phyloP scores from a whole-genome alignment of 2,888 invertebrate genomes.

The Prosapia bicincta region DNA sequence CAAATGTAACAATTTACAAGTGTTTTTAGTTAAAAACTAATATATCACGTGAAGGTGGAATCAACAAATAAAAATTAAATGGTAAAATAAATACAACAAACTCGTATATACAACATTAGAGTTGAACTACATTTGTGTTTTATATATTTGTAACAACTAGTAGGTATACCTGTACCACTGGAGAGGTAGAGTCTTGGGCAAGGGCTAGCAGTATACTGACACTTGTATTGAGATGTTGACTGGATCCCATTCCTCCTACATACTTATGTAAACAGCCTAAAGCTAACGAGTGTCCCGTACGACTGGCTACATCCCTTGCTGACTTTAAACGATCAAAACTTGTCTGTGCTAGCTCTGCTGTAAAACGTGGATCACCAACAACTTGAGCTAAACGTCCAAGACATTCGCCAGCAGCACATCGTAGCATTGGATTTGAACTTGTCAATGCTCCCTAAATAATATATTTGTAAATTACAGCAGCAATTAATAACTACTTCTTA shows the following conservation, averaged over 20 bases:
- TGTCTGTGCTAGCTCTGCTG: conserved; percentile 83
- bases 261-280: conserved; percentile 95
- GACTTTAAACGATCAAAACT: conserved; percentile 85
- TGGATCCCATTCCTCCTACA: conserved; percentile 93
- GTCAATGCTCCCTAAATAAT: conserved; percentile 61
- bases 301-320: conserved; percentile 79
- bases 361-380: conserved; percentile 79
- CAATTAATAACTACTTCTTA: no score
- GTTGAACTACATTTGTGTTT: no score
- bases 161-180: conserved; percentile 78
- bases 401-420: conserved; percentile 94
- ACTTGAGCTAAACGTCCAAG: conserved; percentile 91
- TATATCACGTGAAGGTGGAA: no score
- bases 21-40: no score
- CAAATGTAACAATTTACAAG: no score
- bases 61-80: no score
- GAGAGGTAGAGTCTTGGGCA: conserved; percentile 89
- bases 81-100: no score
- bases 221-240: conserved; percentile 90
- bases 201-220: conserved; percentile 91
- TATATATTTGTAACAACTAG: no score
- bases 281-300: conserved; percentile 86
- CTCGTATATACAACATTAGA: no score
- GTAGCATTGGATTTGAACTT: conserved; percentile 70
- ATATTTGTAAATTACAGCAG: background rate